Conservation (phyloP, 1,140 invertebrate genomes). For the Zophobas atratus region DNA sequence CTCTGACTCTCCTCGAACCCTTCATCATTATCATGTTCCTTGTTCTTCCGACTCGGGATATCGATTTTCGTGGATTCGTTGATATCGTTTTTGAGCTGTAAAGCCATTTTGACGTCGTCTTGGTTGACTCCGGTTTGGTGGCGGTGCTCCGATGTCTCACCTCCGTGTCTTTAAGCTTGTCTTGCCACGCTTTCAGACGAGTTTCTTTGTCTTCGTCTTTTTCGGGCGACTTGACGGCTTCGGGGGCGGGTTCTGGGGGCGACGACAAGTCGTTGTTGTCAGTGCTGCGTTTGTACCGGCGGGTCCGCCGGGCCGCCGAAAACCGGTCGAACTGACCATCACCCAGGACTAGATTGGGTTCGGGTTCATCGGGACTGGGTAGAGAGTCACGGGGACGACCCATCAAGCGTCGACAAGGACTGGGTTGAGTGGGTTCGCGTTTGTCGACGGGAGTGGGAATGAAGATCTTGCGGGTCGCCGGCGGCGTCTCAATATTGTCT, state of each 20-base stretch:
- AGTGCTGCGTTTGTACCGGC: slow-evolving; percentile 83
- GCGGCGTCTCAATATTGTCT: slow-evolving; percentile 92
- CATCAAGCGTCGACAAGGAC: slow-evolving; percentile 70
- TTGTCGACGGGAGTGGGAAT: slow-evolving; percentile 74
- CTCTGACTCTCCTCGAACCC: slow-evolving; percentile 92
- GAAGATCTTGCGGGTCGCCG: slow-evolving; percentile 81
- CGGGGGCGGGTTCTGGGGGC: slow-evolving; percentile 66
- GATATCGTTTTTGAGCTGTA: slow-evolving; percentile 65
- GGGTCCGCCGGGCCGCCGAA: slow-evolving; percentile 84
- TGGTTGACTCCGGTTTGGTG: slow-evolving; percentile 76
- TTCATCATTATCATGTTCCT: slow-evolving; percentile 79
- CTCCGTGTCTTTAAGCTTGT: slow-evolving; percentile 70
- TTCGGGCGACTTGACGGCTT: slow-evolving; percentile 53
- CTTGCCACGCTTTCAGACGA: slow-evolving; percentile 77
- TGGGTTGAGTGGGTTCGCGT: slow-evolving; percentile 69
- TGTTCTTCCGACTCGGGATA: slow-evolving; percentile 55
- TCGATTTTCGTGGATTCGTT: slow-evolving; percentile 57
- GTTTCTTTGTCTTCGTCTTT: slow-evolving; percentile 73
- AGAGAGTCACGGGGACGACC: slow-evolving; percentile 56
- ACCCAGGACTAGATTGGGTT: slow-evolving; percentile 72
- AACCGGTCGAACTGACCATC: slow-evolving; percentile 89
- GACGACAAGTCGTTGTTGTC: slow-evolving; percentile 72
- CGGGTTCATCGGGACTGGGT: slow-evolving; percentile 65
- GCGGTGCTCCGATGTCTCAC: slow-evolving; percentile 62
- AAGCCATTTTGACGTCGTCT: slow-evolving; percentile 76